Percentiles rank a stretch among this genome's conserved stretches.
Conservation (phyloP, 2,113 vertebrate genomes). For the Rhipidura dahli region DNA sequence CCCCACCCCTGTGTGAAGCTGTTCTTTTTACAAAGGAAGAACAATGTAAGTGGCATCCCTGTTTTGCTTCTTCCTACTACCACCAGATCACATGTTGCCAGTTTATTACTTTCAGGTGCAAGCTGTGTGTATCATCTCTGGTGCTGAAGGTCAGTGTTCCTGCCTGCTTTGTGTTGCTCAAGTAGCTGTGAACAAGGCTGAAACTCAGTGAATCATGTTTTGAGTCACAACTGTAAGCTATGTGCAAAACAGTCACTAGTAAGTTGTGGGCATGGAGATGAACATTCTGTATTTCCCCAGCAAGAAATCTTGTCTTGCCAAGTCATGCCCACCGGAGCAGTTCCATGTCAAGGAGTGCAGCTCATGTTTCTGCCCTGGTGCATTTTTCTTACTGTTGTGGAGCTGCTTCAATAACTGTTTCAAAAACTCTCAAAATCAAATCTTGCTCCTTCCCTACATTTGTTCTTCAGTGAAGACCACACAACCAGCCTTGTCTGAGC, state of each 20-base stretch:
- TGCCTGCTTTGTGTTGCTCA: not conserved
- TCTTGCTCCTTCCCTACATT: not conserved
- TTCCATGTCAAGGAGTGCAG: not conserved
- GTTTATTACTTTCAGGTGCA: not conserved
- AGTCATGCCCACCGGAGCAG: not conserved
- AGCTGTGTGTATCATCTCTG: not conserved
- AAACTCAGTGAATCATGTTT: not conserved
- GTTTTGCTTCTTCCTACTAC: not conserved
- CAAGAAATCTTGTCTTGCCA: not conserved
- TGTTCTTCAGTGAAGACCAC: not conserved
- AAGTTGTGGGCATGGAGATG: not conserved
- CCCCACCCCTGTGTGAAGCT: not conserved
- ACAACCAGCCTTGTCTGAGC: not conserved
- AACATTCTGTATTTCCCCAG: rapidly evolving
- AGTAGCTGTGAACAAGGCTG: not conserved
- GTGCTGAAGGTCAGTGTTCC: not conserved
- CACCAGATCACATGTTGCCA: not conserved
- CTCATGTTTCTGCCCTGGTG: not conserved
- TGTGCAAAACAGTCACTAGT: not conserved
- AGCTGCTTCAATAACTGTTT: not conserved
- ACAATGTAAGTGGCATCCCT: not conserved
- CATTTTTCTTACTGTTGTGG: not conserved
- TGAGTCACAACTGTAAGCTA: not conserved
- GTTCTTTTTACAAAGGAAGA: not conserved
- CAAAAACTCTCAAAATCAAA: not conserved